These are phyloP conservation scores for Orthonyx spaldingii DNA, from an alignment of 2,113 vertebrate genomes.

Conservation along the genomic window DNA sequence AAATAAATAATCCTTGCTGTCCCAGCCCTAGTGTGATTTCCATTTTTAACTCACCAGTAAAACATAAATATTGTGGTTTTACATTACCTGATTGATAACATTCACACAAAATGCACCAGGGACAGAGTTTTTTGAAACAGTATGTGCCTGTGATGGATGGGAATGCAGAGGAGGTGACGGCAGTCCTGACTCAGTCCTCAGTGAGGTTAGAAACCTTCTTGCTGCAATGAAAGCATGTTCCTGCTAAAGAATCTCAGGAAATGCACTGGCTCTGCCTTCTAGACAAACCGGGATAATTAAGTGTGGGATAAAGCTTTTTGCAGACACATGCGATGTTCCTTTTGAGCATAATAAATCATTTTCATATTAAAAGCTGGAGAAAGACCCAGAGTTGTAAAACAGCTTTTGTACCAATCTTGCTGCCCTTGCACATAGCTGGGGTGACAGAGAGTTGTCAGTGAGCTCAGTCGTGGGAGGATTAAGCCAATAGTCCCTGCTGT, in stretches of 20 bases:
- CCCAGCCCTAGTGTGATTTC: not conserved
- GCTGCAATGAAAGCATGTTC: not conserved
- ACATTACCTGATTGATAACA: not conserved
- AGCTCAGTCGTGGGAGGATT: not conserved
- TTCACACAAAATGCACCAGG: not conserved
- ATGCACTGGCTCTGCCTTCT: not conserved
- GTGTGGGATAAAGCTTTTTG: constrained; percentile 23
- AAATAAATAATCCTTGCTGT: not conserved
- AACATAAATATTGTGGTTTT: not conserved
- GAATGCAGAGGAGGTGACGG: not conserved
- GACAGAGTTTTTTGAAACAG: constrained; percentile 17
- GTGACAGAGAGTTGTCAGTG: not conserved
- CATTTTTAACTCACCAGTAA: not conserved
- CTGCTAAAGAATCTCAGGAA: constrained; percentile 32
- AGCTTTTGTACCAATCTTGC: not conserved
- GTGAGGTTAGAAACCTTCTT: constrained; percentile 17
- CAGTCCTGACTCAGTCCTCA: constrained; percentile 1
- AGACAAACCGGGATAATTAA: constrained; percentile 40
- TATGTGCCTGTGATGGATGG: constrained; percentile 1
- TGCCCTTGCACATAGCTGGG: not conserved
- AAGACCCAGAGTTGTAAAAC: not conserved
- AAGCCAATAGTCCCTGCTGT: not conserved
- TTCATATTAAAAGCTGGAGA: constrained; percentile 14
- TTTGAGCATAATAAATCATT: not conserved
- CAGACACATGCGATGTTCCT: not conserved